phyloP scores from a whole-genome alignment of 2,797 vertebrate genomes.

The Melanotaenia boesemani region DNA sequence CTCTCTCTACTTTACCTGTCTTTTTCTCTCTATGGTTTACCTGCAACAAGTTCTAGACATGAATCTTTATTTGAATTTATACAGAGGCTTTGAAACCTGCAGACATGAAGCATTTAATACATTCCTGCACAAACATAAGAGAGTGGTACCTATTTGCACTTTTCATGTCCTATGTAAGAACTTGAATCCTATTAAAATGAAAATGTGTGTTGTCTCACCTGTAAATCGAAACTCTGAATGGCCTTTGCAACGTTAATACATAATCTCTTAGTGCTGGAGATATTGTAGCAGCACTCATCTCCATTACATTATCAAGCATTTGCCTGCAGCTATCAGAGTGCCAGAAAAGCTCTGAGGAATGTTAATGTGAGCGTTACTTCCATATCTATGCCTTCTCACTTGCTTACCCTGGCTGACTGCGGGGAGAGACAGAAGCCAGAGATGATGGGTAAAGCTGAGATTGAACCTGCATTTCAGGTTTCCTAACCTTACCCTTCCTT shows the following conservation, averaged over 20 bases:
- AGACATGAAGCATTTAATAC: slow-evolving; percentile 19
- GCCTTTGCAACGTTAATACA: slow-evolving; percentile 50
- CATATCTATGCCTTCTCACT: slow-evolving; percentile 46
- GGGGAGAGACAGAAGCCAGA: slow-evolving; percentile 34
- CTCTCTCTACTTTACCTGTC: background rate
- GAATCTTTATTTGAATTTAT: slow-evolving; percentile 15
- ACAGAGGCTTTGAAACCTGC: slow-evolving; percentile 36
- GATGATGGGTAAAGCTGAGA: slow-evolving; percentile 27
- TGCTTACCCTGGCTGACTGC: slow-evolving; percentile 44
- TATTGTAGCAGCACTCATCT: slow-evolving; percentile 57
- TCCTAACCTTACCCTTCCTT: slow-evolving; percentile 34
- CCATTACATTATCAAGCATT: slow-evolving; percentile 59
- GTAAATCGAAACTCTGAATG: slow-evolving; percentile 38
- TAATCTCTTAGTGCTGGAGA: slow-evolving; percentile 44
- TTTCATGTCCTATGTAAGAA: slow-evolving; percentile 18
- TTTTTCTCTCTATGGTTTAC: background rate
- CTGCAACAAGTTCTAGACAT: background rate
- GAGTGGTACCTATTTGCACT: slow-evolving; percentile 22
- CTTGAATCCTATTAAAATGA: slow-evolving; percentile 40
- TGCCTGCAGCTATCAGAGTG: slow-evolving; percentile 50
- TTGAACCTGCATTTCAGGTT: slow-evolving; percentile 31
- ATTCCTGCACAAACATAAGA: background rate
- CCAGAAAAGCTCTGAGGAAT: slow-evolving; percentile 51
- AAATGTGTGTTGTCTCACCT: slow-evolving; percentile 41
- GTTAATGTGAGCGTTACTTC: slow-evolving; percentile 60